Evolutionary conservation across 2,888 invertebrate genomes (phyloP), one percentile per base, ranked within the genome.

Genomic region (Tetheella fluctuosa): DNA sequence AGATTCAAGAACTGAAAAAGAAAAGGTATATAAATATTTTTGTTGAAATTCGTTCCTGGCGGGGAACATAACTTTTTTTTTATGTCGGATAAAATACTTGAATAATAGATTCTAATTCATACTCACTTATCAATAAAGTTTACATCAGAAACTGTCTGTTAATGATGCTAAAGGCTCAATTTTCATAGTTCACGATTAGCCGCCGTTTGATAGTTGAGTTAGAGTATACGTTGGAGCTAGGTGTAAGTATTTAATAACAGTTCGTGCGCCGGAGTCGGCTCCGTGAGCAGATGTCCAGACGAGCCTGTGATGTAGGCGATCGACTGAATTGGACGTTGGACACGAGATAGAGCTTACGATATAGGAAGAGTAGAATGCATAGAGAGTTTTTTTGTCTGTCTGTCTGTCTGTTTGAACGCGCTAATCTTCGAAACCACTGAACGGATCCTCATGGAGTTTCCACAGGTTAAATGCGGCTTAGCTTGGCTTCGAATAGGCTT

Each of bases 221-320:
- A 10, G 30, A 13, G 37, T n/a, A 5, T 39, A n/a, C 4, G 6
- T n/a, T n/a, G 39, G 39, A n/a, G n/a, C 10, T 39, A n/a, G 37
- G 15, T 37, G 3, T 15, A 37, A 34, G 34, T 34, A 7, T 37
- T 37, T 39, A 39, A 39, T 39, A n/a, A n/a, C 7, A 39, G 39
- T 15, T 39, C 39, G 39, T 39, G 39, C 15, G 39, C n/a, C 4
- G n/a, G 39, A 39, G 39, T 34, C 34, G 0, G 39, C 39, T 39
- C 39, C 39, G 39, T n/a, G 39, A 39, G n/a, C n/a, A 39, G 39
- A n/a, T 39, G 39, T n/a, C n/a, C 39, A 39, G 39, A n/a, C n/a
- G 7, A 39, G n/a, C n/a, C n/a, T 39, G 39, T n/a, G 39, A n/a
- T n/a, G 3, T 13, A 13, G 34, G 34, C 13, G 7, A 1, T n/a